These are phyloP conservation scores for Oncopeltus fasciatus DNA, from an alignment of 1,140 invertebrate species.

Conservation along the genomic window DNA sequence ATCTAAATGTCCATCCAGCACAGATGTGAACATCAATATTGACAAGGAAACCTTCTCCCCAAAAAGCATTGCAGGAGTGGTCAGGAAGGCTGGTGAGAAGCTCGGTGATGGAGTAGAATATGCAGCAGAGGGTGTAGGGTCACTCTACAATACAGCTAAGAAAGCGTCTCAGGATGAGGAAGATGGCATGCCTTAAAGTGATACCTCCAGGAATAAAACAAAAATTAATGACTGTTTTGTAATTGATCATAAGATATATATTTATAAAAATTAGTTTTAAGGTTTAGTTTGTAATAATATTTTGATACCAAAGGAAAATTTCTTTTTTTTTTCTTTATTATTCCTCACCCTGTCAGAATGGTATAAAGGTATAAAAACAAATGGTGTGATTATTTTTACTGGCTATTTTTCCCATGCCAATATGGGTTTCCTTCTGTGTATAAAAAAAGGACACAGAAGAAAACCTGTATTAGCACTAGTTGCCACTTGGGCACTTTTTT, in stretches of 20 bases:
- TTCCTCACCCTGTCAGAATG: no score
- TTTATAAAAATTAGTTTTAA: not conserved
- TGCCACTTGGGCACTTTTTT: no score
- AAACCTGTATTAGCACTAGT: no score
- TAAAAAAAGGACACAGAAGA: no score
- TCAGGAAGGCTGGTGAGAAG: slow-evolving; percentile 48
- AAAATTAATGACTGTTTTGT: not conserved
- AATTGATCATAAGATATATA: not conserved
- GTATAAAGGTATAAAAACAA: no score
- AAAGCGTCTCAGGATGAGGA: slow-evolving; percentile 23
- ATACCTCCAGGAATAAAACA: not conserved
- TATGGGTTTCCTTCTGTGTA: no score
- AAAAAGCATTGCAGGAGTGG: slow-evolving; percentile 48
- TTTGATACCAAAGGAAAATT: not conserved
- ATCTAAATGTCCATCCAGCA: slow-evolving; percentile 38
- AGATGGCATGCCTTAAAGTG: slow-evolving; percentile 2
- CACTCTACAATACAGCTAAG: slow-evolving; percentile 37
- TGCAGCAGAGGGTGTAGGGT: slow-evolving; percentile 36
- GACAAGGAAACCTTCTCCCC: slow-evolving; percentile 58
- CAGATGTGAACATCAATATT: slow-evolving; percentile 52
- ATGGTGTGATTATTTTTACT: no score
- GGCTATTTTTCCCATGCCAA: no score
- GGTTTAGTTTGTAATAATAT: not conserved
- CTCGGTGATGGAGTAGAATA: slow-evolving; percentile 48
- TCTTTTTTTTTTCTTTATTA: no score